These are phyloP conservation scores for Pantherophis guttatus DNA, from an alignment of 2,113 vertebrate genomes.

Conservation along the genomic window DNA sequence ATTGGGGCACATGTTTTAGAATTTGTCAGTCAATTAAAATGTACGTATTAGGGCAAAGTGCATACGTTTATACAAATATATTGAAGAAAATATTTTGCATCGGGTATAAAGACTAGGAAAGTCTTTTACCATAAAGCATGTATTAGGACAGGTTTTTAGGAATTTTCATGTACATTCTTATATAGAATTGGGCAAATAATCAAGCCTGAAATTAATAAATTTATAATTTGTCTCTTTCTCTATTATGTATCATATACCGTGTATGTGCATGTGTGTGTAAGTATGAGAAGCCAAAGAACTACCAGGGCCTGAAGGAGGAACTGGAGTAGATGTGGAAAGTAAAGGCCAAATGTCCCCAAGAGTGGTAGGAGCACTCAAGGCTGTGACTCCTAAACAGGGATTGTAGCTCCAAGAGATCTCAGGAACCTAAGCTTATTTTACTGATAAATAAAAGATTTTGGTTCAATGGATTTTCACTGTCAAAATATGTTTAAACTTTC, in stretches of 20 bases:
- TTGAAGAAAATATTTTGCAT: not conserved
- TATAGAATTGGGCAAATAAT: not conserved
- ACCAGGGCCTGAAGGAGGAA: too few species aligned
- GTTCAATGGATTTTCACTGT: not conserved
- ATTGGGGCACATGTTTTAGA: not conserved
- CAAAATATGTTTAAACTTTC: not conserved
- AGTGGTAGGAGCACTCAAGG: too few species aligned
- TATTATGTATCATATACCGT: not conserved
- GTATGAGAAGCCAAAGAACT: too few species aligned
- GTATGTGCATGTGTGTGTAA: too few species aligned
- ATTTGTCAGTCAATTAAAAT: not conserved
- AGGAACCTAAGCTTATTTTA: not conserved
- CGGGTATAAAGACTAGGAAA: not conserved
- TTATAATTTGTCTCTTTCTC: not conserved
- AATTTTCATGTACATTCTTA: not conserved
- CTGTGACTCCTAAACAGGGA: too few species aligned
- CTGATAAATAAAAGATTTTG: not conserved
- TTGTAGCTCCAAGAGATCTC: too few species aligned
- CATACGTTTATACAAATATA: not conserved
- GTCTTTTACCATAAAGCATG: not conserved
- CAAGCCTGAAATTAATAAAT: not conserved
- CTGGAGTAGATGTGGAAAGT: too few species aligned
- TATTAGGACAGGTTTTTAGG: not conserved
- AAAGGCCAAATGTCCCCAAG: too few species aligned
- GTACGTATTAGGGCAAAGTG: not conserved